These are phyloP conservation scores for Smutsia gigantea DNA, from an alignment of 2,797 vertebrate species.

Conservation along the genomic window DNA sequence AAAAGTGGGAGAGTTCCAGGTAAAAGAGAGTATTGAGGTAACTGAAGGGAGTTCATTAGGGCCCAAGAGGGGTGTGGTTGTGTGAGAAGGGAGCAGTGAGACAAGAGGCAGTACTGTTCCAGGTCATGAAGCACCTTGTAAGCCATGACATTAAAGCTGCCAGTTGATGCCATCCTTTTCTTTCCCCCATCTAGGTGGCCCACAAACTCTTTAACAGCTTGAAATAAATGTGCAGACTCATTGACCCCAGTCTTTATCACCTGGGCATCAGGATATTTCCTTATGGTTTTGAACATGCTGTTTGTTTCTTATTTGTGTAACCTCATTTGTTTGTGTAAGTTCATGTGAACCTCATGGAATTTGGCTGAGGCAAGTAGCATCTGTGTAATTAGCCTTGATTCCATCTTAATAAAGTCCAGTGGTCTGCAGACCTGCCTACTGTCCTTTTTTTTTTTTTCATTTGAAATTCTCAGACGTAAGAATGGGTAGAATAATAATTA, in stretches of 20 bases:
- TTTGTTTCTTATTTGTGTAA: constrained; percentile 60
- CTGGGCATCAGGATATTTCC: constrained; percentile 29
- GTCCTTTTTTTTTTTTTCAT: background rate
- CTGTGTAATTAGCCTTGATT: constrained; percentile 49
- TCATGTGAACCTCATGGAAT: constrained; percentile 43
- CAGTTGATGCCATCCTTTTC: constrained; percentile 12
- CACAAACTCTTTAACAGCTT: constrained; percentile 87
- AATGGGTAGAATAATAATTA: background rate
- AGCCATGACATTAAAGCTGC: background rate
- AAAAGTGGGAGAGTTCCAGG: background rate
- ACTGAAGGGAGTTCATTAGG: background rate
- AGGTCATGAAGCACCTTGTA: background rate
- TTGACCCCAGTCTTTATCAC: constrained; percentile 57
- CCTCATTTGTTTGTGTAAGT: background rate
- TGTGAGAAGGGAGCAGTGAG: background rate
- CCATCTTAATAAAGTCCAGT: constrained; percentile 73
- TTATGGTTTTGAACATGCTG: constrained; percentile 47
- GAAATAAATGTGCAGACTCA: constrained; percentile 80
- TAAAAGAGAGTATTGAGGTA: background rate
- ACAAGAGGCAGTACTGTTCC: background rate
- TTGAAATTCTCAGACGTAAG: background rate
- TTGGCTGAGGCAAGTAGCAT: constrained; percentile 32
- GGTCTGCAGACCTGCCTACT: background rate
- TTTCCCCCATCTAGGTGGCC: constrained; percentile 84
- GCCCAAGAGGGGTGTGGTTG: background rate